Base-by-base conservation (phyloP, 2,888 invertebrate genomes). In the Caenorhabditis macrosperma region DNA sequence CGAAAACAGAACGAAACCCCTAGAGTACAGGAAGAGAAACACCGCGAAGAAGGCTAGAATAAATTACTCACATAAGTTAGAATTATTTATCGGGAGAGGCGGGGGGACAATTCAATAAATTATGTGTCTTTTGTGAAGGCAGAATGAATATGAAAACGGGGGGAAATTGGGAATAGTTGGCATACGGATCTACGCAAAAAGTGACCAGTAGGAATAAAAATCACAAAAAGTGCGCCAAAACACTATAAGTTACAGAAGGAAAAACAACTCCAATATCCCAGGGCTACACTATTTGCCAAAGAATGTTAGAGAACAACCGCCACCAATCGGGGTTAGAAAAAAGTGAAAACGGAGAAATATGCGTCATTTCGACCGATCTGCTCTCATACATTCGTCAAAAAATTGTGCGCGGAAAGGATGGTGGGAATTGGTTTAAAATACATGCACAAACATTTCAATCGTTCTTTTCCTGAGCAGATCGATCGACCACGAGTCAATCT, bases 401-500 rank as follows among this genome's bases (percentile, higher is more conserved):
- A 66, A 66, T 41, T 38, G 44, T 59, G 74, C 48, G 28, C 24
- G 28, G 17, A 44, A 52, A 17, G 41, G 38, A 52, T 44, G 30
- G 54, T 50, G 35, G 20, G 5, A 41, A 7, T n/a, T 5, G 55
- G 24, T 7, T 17, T 17, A 64, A 74, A 59, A 20, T 38, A 74
- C 63, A 64, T 64, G 35, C 55, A 68, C 61, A 55, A 64, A 38
- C 57, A 38, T 10, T 69, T 61, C 17, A 57, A 22, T 59, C 12
- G 24, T 61, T 61, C 41, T 61, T 54, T 38, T 57, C 20, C 28
- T 80, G 63, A 28, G 82, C 81, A 63, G 84, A 82, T 59, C 69
- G 82, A 81, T 82, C 81, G 80, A 85, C 82, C 48, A 86, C 82
- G 28, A 85, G 87, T 88, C 86, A 87, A 82, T 87, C 88, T 77